Percentiles rank a stretch among this genome's conserved stretches.
These are phyloP conservation scores for Mimas tiliae DNA, from an alignment of 2,888 invertebrate genomes.

Conservation along the genomic window DNA sequence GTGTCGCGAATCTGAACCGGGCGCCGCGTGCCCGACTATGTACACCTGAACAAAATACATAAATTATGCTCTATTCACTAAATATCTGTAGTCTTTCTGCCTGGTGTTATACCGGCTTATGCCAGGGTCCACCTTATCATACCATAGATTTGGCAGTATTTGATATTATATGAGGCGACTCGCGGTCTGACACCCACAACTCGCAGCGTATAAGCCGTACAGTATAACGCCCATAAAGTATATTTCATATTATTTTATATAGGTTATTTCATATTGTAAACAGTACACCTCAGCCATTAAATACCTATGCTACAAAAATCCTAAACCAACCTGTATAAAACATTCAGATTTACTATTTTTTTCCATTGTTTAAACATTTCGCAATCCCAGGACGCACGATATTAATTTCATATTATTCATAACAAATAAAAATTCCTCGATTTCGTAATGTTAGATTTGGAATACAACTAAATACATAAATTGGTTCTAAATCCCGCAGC, in stretches of 20 bases:
- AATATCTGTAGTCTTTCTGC: too few relatives aligned
- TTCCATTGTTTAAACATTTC: background rate
- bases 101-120: too few relatives aligned
- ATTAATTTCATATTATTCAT: slow-evolving; percentile 13
- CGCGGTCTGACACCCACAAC: too few relatives aligned
- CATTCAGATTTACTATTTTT: background rate
- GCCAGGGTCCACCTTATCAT: too few relatives aligned
- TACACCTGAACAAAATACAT: slow-evolving; percentile 87
- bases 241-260: too few relatives aligned
- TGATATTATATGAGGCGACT: too few relatives aligned
- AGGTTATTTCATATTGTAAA: too few relatives aligned
- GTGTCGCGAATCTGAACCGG: slow-evolving; percentile 93
- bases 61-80: background rate
- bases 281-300: too few relatives aligned
- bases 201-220: too few relatives aligned
- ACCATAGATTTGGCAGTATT: too few relatives aligned
- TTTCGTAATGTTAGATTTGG: slow-evolving; percentile 16
- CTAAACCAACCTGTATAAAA: background rate
- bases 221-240: too few relatives aligned
- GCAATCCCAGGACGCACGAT: background rate
- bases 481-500: slow-evolving; percentile 64
- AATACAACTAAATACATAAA: slow-evolving; percentile 52
- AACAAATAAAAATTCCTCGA: slow-evolving; percentile 18
- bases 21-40: slow-evolving; percentile 95
- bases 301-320: background rate